A percentile compares a stretch with the other conserved stretches of the same genome.
These are phyloP conservation scores for Micromys minutus DNA, from an alignment of 2,113 vertebrate species.

Conservation along the genomic window DNA sequence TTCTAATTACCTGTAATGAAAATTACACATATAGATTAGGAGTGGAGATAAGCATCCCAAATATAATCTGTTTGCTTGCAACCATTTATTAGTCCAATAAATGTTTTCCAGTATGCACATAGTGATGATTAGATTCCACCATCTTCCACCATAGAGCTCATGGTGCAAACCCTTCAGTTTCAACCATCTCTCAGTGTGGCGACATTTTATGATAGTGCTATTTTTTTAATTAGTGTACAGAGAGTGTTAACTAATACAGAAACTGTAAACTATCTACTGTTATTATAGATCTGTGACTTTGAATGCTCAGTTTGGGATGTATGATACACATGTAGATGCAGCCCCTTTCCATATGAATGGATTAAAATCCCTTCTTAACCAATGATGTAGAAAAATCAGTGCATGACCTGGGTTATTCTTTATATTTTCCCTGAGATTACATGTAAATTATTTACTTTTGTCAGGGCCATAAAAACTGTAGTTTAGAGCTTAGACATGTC, in stretches of 20 bases:
- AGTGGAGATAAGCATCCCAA: background rate
- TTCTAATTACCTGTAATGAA: slow-evolving; percentile 58
- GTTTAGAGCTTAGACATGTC: slow-evolving; percentile 56
- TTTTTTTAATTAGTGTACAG: background rate
- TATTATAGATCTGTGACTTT: background rate
- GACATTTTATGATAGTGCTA: background rate
- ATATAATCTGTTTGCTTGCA: slow-evolving; percentile 49
- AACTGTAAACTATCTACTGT: background rate
- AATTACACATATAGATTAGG: slow-evolving; percentile 15
- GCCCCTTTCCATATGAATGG: background rate
- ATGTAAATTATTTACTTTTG: slow-evolving; percentile 65
- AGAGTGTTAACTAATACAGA: background rate
- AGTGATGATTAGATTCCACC: slow-evolving; percentile 39
- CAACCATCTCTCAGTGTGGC: background rate
- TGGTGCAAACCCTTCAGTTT: background rate
- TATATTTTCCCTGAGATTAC: slow-evolving; percentile 49
- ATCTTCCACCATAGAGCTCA: slow-evolving; percentile 6
- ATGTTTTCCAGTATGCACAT: slow-evolving; percentile 35
- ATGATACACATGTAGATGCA: background rate
- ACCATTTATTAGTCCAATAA: slow-evolving; percentile 46
- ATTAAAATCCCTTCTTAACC: slow-evolving; percentile 30
- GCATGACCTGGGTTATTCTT: background rate
- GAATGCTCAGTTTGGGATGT: background rate
- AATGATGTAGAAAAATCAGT: background rate
- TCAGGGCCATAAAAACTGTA: slow-evolving; percentile 2